phyloP scores from a whole-genome alignment of 1,140 invertebrate genomes.

The Neodiprion pinetum region DNA sequence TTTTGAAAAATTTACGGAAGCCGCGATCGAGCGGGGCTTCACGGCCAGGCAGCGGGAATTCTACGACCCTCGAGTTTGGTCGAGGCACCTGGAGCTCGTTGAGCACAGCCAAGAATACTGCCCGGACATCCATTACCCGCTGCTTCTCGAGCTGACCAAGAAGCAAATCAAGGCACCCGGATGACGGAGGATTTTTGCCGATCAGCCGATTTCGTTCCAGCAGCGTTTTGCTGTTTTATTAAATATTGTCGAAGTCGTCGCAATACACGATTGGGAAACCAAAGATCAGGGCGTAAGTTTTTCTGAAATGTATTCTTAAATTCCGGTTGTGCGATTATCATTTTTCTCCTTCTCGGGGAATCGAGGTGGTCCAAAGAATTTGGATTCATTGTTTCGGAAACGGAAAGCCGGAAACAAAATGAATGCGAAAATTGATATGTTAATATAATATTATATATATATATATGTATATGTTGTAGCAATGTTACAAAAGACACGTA shows the following conservation, averaged over 20 bases:
- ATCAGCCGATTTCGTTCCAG: background rate
- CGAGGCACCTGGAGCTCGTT: slow-evolving; percentile 68
- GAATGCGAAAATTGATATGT: too few species aligned
- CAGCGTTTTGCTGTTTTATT: background rate
- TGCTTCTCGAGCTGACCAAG: slow-evolving; percentile 68
- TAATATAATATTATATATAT: too few species aligned
- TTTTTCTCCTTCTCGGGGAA: too few species aligned
- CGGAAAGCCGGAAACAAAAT: too few species aligned
- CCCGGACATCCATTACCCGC: slow-evolving; percentile 73
- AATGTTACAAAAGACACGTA: too few species aligned
- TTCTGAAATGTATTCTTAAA: too few species aligned
- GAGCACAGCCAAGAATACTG: slow-evolving; percentile 68
- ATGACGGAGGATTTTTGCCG: background rate
- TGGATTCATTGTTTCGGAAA: too few species aligned
- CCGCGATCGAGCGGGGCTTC: slow-evolving; percentile 68
- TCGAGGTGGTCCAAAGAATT: too few species aligned
- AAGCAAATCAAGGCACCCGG: slow-evolving; percentile 30
- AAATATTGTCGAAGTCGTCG: background rate
- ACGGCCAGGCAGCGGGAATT: slow-evolving; percentile 63
- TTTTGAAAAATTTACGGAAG: slow-evolving; percentile 72
- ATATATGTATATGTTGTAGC: too few species aligned
- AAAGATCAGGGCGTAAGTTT: too few species aligned
- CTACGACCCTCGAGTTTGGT: slow-evolving; percentile 73
- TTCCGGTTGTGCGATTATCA: too few species aligned
- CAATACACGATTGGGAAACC: too few species aligned